phyloP scores from a whole-genome alignment of 2,888 invertebrate genomes.

The Scaptomyza reducta region DNA sequence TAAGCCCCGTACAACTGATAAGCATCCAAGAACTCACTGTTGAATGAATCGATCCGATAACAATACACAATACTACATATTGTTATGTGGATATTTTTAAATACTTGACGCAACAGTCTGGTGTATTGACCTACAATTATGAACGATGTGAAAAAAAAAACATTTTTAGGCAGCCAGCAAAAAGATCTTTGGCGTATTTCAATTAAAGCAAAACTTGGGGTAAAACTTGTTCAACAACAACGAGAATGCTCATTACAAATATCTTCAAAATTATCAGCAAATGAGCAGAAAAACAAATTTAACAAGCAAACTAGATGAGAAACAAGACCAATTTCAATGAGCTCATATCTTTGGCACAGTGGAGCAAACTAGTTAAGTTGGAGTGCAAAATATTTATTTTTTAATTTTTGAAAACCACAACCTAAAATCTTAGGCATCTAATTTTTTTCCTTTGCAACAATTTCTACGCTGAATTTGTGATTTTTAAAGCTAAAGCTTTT shows the following conservation, averaged over 20 bases:
- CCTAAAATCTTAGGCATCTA: too few species aligned
- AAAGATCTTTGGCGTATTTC: constrained; percentile 6
- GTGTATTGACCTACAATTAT: constrained; percentile 18
- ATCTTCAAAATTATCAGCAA: constrained; percentile 59
- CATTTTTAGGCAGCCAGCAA: not conserved
- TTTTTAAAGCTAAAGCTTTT: too few species aligned
- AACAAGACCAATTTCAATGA: constrained; percentile 19
- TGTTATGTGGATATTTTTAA: not conserved
- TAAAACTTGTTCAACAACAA: constrained; percentile 1
- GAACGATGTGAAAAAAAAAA: not conserved
- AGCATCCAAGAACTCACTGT: not conserved
- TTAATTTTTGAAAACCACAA: too few species aligned
- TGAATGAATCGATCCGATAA: constrained; percentile 13
- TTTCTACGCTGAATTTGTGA: too few species aligned
- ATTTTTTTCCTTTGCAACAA: too few species aligned
- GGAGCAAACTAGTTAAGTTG: not conserved
- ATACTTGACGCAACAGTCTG: not conserved
- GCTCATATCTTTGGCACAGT: constrained; percentile 29
- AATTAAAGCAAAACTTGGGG: constrained; percentile 31
- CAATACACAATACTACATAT: constrained; percentile 2
- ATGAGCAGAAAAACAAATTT: constrained; percentile 6
- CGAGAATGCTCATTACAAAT: constrained; percentile 30
- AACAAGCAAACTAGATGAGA: constrained; percentile 3
- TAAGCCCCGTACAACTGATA: constrained; percentile 20
- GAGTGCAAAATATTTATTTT: too few species aligned